Conservation (phyloP, 1,140 invertebrate species). For the Trichonephila inaurata region DNA sequence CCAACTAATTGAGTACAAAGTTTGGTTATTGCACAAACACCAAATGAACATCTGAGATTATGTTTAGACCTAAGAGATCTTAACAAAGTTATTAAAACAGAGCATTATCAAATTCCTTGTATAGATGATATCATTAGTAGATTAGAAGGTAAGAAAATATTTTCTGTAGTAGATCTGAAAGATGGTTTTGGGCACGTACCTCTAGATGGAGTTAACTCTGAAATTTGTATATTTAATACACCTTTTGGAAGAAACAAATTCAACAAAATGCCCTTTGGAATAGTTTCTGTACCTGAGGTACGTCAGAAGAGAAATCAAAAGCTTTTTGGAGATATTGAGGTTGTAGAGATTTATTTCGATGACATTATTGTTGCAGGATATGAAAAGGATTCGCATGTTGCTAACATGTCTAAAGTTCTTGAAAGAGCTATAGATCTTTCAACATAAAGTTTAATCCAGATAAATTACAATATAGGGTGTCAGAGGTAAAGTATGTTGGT, state of each 20-base stretch:
- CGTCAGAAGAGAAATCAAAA: too few species aligned
- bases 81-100: slow-evolving; percentile 78
- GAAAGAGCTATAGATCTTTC: too few species aligned
- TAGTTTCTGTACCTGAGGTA: neutral
- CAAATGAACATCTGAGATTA: slow-evolving; percentile 73
- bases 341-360: too few species aligned
- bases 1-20: slow-evolving; percentile 5
- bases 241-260: slow-evolving; percentile 74
- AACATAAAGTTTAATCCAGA: too few species aligned
- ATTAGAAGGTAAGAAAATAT: neutral
- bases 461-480: too few species aligned
- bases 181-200: slow-evolving; percentile 60
- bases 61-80: slow-evolving; percentile 78
- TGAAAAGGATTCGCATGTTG: too few species aligned
- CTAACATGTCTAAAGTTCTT: too few species aligned
- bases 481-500: too few species aligned
- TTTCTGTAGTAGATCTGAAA: slow-evolving; percentile 58
- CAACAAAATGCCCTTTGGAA: slow-evolving; percentile 80
- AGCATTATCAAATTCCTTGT: slow-evolving; percentile 33
- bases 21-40: slow-evolving; percentile 77
- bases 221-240: slow-evolving; percentile 72
- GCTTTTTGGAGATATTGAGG: too few species aligned
- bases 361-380: too few species aligned
- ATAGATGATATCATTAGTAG: slow-evolving; percentile 53
- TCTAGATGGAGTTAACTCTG: neutral